Evolutionary conservation across 2,797 vertebrate genomes (phyloP), one percentile per base, ranked within the genome.

Genomic region (Phataginus tetradactyla): DNA sequence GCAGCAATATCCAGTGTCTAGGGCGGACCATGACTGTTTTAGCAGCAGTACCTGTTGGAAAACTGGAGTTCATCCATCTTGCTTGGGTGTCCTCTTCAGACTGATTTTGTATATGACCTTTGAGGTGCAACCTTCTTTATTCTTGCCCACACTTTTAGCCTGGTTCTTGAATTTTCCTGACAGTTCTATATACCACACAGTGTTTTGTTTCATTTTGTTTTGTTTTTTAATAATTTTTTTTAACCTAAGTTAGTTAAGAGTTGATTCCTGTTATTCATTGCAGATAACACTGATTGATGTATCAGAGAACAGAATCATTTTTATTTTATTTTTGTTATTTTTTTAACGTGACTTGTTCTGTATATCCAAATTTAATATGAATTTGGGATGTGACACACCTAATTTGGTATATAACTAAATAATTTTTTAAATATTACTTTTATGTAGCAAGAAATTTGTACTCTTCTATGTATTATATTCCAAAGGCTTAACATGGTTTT

Each of bases 251-350:
- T 59, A 45, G 3, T 15, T 55, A 74, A 75, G 59, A 61, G 23
- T 64, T 57, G 4, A 1, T 68, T 92, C 87, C 4, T 39, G 5
- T 55, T 87, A 32, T 3, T 90, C 29, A 18, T 51, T 63, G 2
- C 3, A 55, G 42, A 32, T 85, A 75, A 49, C 29, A 74, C 32
- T 53, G 7, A 72, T 64, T 79, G 49, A 23, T 94, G 25, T 20
- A 32, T 89, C 17, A 75, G 23, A 79, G 7, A 53, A 51, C 15
- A 25, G 0, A 6, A 77, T 93, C 1, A 27, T 57, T 94, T 96
- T 75, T 15, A 68, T 42, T 91, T 90, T 42, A 49, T 14, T 68
- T 74, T 51, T 39, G 39, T 34, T 64, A 51, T 71, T 85, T 88
- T 27, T 75, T 77, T 79, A 87, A 37, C 1, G 45, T 69, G 17